Conservation (phyloP, 2,797 vertebrate species). For the Pseudochirops cupreus region DNA sequence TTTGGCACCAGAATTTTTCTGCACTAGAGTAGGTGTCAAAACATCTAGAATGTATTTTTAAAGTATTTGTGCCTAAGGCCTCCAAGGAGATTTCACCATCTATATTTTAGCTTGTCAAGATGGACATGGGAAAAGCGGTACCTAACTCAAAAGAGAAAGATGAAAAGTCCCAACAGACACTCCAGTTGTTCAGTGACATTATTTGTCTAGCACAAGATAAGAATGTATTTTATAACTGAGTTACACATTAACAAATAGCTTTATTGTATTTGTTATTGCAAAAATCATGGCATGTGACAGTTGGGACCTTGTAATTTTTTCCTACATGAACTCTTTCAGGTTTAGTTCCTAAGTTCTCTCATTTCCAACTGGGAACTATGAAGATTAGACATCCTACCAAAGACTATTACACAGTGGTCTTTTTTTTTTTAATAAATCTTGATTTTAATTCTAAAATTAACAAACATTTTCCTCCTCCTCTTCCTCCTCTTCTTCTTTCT, state of each 20-base stretch:
- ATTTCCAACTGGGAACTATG: neutral
- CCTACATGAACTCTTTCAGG: neutral
- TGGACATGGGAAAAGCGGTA: neutral
- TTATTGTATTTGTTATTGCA: neutral
- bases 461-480: neutral
- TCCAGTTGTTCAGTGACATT: neutral
- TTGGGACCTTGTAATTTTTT: neutral
- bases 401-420: neutral
- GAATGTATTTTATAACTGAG: neutral
- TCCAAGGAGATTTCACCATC: neutral
- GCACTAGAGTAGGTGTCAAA: neutral
- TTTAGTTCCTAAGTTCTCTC: neutral
- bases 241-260: neutral
- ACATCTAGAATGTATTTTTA: neutral
- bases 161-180: neutral
- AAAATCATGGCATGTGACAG: neutral
- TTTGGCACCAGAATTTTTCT: neutral
- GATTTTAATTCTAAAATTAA: neutral
- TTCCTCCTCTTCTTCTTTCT: neutral
- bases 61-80: neutral
- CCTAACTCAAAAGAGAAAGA: neutral
- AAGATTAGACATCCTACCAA: neutral
- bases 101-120: neutral
- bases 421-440: neutral
- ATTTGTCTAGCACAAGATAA: neutral